These are phyloP conservation scores for Euborellia annulipes DNA, from an alignment of 1,140 invertebrate species.

Conservation along the genomic window DNA sequence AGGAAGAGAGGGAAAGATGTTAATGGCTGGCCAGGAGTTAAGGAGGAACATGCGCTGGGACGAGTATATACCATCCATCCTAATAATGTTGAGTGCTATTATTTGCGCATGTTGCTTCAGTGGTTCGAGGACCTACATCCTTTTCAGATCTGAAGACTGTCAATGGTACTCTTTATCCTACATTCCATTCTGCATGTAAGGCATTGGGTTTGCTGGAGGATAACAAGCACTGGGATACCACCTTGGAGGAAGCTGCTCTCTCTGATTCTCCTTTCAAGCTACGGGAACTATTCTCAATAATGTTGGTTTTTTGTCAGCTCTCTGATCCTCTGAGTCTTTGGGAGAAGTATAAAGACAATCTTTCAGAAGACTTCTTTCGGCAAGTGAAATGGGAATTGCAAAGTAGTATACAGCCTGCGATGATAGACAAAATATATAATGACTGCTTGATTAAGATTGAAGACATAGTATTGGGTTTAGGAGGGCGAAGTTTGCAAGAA, in stretches of 20 bases:
- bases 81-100: constrained; percentile 24
- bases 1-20: constrained; percentile 16
- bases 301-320: constrained; percentile 20
- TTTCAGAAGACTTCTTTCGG: constrained; percentile 22
- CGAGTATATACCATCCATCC: constrained; percentile 26
- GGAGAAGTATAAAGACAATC: constrained; percentile 22
- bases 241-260: constrained; percentile 22
- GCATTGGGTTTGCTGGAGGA: constrained; percentile 24
- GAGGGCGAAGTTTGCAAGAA: constrained; percentile 14
- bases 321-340: constrained; percentile 20
- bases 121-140: constrained; percentile 25
- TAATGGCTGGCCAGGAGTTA: constrained; percentile 16
- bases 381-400: constrained; percentile 6
- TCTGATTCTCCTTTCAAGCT: constrained; percentile 17
- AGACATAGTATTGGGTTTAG: constrained; percentile 14
- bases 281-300: constrained; percentile 28
- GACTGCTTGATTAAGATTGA: constrained; percentile 14
- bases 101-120: constrained; percentile 26
- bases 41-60: constrained; percentile 19
- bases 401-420: constrained; percentile 12
- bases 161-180: constrained; percentile 25
- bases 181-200: constrained; percentile 24
- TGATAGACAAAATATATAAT: constrained; percentile 14
- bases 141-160: constrained; percentile 26
- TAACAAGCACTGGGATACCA: constrained; percentile 23